A percentile compares a stretch with the other conserved stretches of the same genome.
phyloP scores from a whole-genome alignment of 2,888 invertebrate genomes.

The Hirtodrosophila trivittata region DNA sequence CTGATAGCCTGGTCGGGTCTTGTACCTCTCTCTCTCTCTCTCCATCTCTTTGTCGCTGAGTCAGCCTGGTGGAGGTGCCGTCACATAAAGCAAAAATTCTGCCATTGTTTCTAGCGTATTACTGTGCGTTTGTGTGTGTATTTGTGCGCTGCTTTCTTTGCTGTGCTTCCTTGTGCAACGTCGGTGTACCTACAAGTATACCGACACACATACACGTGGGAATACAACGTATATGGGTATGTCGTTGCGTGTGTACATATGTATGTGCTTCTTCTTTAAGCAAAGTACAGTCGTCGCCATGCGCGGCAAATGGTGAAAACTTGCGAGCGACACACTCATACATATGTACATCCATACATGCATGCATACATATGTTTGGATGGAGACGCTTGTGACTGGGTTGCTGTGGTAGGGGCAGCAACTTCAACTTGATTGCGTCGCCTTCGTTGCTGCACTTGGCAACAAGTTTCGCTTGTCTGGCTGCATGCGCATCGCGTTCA shows the following conservation, averaged over 20 bases:
- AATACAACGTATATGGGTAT: constrained; percentile 22
- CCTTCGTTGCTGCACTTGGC: constrained; percentile 63
- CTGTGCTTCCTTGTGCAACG: constrained; percentile 60
- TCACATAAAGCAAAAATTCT: constrained; percentile 52
- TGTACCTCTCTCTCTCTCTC: constrained; percentile 10
- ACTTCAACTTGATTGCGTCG: constrained; percentile 60
- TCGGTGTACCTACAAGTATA: constrained; percentile 33
- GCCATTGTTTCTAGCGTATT: constrained; percentile 54
- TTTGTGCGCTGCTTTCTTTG: constrained; percentile 53
- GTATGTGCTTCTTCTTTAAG: constrained; percentile 40
- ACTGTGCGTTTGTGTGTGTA: constrained; percentile 12
- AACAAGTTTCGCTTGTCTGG: constrained; percentile 57
- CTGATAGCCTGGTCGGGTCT: constrained; percentile 47
- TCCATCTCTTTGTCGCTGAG: constrained; percentile 23
- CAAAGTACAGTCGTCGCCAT: constrained; percentile 71
- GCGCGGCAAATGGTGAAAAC: constrained; percentile 72
- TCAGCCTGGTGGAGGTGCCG: constrained; percentile 47
- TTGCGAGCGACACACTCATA: constrained; percentile 49
- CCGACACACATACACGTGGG: constrained; percentile 36
- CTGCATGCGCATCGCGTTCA: constrained; percentile 42
- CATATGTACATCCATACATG: not conserved
- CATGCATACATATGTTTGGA: constrained; percentile 12
- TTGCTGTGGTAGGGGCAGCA: constrained; percentile 23
- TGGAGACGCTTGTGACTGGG: constrained; percentile 29
- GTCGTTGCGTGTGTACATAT: constrained; percentile 10